Percentiles rank a stretch among this genome's conserved stretches.
Conservation (phyloP, 2,888 invertebrate species). For the Pheosia gnoma region DNA sequence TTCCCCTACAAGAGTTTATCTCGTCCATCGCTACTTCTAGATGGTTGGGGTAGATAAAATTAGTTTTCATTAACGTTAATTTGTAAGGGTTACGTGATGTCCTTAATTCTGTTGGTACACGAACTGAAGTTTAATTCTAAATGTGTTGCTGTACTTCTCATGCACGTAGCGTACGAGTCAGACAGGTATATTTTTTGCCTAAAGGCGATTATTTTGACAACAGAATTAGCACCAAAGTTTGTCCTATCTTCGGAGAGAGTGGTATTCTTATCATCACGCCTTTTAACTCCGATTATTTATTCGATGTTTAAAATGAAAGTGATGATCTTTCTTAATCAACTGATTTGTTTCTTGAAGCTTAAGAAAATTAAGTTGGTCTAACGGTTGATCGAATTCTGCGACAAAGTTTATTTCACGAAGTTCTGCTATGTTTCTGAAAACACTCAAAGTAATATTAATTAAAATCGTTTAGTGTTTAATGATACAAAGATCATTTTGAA, state of each 20-base stretch:
- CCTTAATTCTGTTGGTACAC: neutral
- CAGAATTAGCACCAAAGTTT: slow-evolving; percentile 21
- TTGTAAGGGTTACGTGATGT: slow-evolving; percentile 34
- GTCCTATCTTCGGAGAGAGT: neutral
- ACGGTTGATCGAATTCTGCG: slow-evolving; percentile 3
- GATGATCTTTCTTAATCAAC: slow-evolving; percentile 34
- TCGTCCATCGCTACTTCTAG: slow-evolving; percentile 25
- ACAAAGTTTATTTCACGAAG: slow-evolving; percentile 6
- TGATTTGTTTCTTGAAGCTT: slow-evolving; percentile 4
- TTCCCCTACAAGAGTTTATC: slow-evolving; percentile 30
- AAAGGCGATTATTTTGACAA: too few relatives aligned
- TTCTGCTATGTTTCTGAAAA: neutral
- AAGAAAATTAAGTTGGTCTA: neutral
- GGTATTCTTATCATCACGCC: slow-evolving; percentile 35
- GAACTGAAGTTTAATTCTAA: slow-evolving; percentile 7
- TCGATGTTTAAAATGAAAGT: slow-evolving; percentile 20
- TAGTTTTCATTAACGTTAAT: slow-evolving; percentile 44
- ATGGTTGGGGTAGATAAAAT: slow-evolving; percentile 40
- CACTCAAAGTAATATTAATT: too few relatives aligned
- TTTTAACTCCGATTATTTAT: slow-evolving; percentile 37
- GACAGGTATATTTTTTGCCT: too few relatives aligned
- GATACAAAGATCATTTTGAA: too few relatives aligned
- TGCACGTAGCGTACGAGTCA: too few relatives aligned
- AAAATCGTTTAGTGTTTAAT: too few relatives aligned
- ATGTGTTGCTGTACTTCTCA: slow-evolving; percentile 8